Percentiles rank a stretch among this genome's conserved stretches.
These are phyloP conservation scores for Carassius auratus DNA, from an alignment of 2,113 vertebrate genomes.

Conservation along the genomic window DNA sequence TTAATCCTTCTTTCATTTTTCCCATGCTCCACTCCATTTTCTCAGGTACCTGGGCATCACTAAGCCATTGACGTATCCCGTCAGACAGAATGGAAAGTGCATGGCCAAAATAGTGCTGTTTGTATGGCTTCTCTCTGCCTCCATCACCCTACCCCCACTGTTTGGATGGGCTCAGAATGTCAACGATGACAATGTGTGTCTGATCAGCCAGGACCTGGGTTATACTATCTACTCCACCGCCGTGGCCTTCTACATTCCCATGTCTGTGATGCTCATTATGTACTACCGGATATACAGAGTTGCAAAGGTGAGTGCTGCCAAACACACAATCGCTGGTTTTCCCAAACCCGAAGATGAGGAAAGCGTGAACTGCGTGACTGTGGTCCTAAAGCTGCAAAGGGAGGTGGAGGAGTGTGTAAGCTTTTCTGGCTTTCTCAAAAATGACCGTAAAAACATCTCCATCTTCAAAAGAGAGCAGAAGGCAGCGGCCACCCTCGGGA, in stretches of 20 bases:
- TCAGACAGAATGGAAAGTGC: slow-evolving; percentile 83
- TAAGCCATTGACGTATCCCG: slow-evolving; percentile 83
- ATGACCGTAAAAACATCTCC: slow-evolving; percentile 83
- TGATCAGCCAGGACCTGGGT: slow-evolving; percentile 88
- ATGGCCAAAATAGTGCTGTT: slow-evolving; percentile 87
- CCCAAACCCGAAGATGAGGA: slow-evolving; percentile 52
- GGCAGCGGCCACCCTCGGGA: slow-evolving; percentile 84
- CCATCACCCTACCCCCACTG: slow-evolving; percentile 84
- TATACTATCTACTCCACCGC: slow-evolving; percentile 89
- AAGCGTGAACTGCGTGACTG: slow-evolving; percentile 73
- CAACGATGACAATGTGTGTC: slow-evolving; percentile 82
- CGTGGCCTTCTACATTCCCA: slow-evolving; percentile 87
- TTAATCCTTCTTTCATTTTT: neutral
- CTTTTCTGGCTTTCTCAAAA: slow-evolving; percentile 80
- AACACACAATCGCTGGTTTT: slow-evolving; percentile 81
- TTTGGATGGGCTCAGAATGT: slow-evolving; percentile 88
- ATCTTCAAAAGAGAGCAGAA: slow-evolving; percentile 89
- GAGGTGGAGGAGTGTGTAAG: slow-evolving; percentile 83
- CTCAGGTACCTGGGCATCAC: slow-evolving; percentile 87
- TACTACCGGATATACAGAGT: slow-evolving; percentile 87
- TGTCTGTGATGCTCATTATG: slow-evolving; percentile 89
- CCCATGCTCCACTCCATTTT: slow-evolving; percentile 6
- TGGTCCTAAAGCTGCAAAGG: slow-evolving; percentile 76
- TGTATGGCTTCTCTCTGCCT: slow-evolving; percentile 86
- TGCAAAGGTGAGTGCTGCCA: slow-evolving; percentile 82